Percentiles rank a stretch among this genome's conserved stretches.
Evolutionary conservation across 2,888 invertebrate species (phyloP).

Genomic region (Cheilosia variabilis): DNA sequence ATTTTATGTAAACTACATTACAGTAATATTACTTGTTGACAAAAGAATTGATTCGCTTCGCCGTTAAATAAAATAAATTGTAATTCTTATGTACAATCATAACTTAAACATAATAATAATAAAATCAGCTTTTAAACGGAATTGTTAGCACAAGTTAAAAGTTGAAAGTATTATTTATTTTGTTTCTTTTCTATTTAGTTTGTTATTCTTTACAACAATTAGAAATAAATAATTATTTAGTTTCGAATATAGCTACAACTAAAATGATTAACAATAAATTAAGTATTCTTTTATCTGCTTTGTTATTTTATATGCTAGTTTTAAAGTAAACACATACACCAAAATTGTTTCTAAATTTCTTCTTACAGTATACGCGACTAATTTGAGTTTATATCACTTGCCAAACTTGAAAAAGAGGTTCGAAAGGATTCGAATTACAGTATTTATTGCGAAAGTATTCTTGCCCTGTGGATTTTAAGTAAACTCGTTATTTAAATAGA

Average conservation of each 20-base stretch:
- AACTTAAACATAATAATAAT: slow-evolving; percentile 23
- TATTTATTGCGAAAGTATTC: slow-evolving; percentile 52
- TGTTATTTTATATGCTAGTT: slow-evolving; percentile 1
- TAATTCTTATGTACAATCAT: slow-evolving; percentile 47
- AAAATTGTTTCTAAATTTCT: slow-evolving; percentile 20
- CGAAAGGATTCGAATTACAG: slow-evolving; percentile 46
- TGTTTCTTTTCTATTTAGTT: neutral
- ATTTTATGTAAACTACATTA: slow-evolving; percentile 51
- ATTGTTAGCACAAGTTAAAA: slow-evolving; percentile 42
- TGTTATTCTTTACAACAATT: slow-evolving; percentile 57
- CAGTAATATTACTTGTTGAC: slow-evolving; percentile 36
- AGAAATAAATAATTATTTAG: slow-evolving; percentile 65
- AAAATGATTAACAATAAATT: slow-evolving; percentile 63
- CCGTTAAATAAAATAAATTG: slow-evolving; percentile 23
- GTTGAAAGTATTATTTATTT: slow-evolving; percentile 12
- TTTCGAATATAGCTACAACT: slow-evolving; percentile 29
- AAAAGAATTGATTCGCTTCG: slow-evolving; percentile 27
- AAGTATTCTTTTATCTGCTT: slow-evolving; percentile 43
- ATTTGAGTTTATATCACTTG: slow-evolving; percentile 60
- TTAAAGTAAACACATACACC: slow-evolving; percentile 39
- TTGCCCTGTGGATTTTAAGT: slow-evolving; percentile 24
- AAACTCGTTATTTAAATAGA: slow-evolving; percentile 30
- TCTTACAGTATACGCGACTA: slow-evolving; percentile 57
- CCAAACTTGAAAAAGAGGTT: slow-evolving; percentile 16
- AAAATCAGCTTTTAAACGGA: slow-evolving; percentile 11